Percentiles rank a stretch among this genome's conserved stretches.
Conservation (phyloP, 2,113 vertebrate genomes). For the Charadrius vociferus region DNA sequence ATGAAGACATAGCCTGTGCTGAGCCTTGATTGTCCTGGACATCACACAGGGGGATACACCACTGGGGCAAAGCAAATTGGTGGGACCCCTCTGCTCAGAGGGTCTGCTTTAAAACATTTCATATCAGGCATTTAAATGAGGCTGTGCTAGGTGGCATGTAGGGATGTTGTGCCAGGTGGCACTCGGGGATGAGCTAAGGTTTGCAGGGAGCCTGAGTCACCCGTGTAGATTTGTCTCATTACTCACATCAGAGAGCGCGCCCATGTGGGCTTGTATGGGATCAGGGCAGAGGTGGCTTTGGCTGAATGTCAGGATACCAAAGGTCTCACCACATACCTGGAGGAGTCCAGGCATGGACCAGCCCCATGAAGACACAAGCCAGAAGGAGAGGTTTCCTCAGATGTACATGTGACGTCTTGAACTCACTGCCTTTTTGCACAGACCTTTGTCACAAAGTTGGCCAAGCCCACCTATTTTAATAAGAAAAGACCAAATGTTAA, state of each 20-base stretch:
- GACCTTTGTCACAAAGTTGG: background rate
- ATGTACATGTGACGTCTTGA: fast-evolving
- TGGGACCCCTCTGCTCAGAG: background rate
- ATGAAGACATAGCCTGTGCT: background rate
- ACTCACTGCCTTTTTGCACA: background rate
- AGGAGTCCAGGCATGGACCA: background rate
- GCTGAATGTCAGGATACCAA: background rate
- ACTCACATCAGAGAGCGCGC: too few relatives aligned
- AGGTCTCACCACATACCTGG: background rate
- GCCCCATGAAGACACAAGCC: background rate
- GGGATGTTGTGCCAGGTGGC: background rate
- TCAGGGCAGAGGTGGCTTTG: background rate
- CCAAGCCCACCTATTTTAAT: background rate
- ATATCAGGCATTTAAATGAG: background rate
- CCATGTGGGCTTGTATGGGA: background rate
- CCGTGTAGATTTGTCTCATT: background rate
- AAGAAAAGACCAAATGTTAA: background rate
- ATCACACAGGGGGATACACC: too few relatives aligned
- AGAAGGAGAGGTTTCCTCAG: background rate
- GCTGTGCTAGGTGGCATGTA: background rate
- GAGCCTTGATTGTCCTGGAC: background rate
- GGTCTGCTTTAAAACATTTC: background rate
- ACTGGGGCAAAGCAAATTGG: background rate
- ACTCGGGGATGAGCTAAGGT: background rate
- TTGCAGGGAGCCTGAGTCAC: background rate